phyloP scores from a whole-genome alignment of 2,797 vertebrate genomes.

The Gallinago solitaria region DNA sequence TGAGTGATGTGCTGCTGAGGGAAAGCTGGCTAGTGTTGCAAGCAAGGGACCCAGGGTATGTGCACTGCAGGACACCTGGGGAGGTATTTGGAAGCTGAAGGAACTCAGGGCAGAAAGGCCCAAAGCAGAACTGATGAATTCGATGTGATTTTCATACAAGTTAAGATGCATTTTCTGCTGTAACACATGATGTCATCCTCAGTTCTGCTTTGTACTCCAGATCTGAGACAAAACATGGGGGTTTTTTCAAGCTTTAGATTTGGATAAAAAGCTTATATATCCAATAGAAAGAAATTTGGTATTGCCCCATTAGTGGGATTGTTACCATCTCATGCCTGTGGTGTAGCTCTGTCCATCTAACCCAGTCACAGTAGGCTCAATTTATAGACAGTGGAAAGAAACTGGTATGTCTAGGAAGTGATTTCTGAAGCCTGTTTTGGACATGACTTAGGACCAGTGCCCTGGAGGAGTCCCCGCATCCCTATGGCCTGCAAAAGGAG shows the following conservation, averaged over 20 bases:
- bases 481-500: neutral
- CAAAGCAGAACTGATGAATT: neutral
- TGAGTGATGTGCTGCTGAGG: conserved; percentile 27
- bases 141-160: neutral
- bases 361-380: neutral
- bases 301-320: neutral
- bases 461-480: neutral
- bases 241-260: neutral
- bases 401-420: neutral
- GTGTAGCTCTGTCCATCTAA: neutral
- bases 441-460: neutral
- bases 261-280: neutral
- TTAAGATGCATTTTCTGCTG: neutral
- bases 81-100: neutral
- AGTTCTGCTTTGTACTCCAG: neutral
- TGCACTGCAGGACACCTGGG: neutral
- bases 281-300: neutral
- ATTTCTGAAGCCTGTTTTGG: neutral
- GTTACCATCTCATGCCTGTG: neutral
- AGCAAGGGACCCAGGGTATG: neutral
- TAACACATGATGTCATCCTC: neutral
- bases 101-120: neutral
- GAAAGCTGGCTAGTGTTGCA: neutral
- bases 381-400: neutral
- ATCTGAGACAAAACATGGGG: neutral